Conservation (phyloP, 2,797 vertebrate genomes). For the Vireo griseus region DNA sequence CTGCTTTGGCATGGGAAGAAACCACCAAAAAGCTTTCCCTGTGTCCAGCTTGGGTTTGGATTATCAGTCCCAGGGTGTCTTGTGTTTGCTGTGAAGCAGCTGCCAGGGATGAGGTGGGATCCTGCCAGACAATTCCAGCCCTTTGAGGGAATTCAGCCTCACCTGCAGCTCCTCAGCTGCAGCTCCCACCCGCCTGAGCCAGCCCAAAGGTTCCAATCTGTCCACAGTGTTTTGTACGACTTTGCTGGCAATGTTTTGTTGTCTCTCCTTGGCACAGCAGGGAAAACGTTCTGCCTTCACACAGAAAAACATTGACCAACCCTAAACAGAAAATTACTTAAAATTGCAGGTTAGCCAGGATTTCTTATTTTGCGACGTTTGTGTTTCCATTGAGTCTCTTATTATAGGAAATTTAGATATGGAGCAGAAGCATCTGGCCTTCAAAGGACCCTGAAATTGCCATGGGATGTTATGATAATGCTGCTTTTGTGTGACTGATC, state of each 20-base stretch:
- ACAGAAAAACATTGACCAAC: neutral
- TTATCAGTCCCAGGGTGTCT: neutral
- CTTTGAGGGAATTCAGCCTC: neutral
- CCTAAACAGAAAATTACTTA: constrained; percentile 19
- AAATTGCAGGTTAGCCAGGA: constrained; percentile 2
- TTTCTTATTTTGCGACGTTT: neutral
- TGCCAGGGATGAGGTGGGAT: neutral
- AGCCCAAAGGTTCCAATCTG: neutral
- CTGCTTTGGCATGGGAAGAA: neutral
- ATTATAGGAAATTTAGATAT: constrained; percentile 53
- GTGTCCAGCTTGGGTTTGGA: rapidly evolving
- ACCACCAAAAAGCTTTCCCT: neutral
- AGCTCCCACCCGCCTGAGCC: neutral
- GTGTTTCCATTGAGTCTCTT: constrained; percentile 12
- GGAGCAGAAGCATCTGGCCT: constrained; percentile 57
- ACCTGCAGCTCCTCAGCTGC: neutral
- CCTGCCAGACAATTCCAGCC: neutral
- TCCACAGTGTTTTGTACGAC: rapidly evolving
- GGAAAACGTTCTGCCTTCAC: neutral
- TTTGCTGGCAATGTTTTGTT: neutral
- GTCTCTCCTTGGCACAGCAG: neutral
- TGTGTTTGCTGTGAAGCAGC: neutral
- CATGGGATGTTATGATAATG: constrained; percentile 65
- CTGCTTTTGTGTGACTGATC: constrained; percentile 60
- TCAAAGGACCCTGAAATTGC: constrained; percentile 62